phyloP scores from a whole-genome alignment of 2,888 invertebrate genomes.

The Drosophila recens region DNA sequence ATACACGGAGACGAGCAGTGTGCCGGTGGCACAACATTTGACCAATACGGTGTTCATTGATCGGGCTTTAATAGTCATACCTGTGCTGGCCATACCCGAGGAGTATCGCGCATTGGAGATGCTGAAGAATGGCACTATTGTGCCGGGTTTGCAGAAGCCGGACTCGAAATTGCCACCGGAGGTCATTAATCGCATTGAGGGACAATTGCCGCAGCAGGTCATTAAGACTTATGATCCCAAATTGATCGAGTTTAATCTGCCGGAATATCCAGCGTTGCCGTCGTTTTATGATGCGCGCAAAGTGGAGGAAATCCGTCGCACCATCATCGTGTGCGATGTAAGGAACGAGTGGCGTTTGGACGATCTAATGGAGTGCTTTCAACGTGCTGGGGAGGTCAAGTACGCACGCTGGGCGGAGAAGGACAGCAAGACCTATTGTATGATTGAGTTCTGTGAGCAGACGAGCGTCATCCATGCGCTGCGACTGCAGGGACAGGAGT shows the following conservation, averaged over 20 bases:
- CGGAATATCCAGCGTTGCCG: conserved; percentile 96
- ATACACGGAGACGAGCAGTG: conserved; percentile 94
- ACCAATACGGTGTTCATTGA: conserved; percentile 99
- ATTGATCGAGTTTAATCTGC: conserved; percentile 91
- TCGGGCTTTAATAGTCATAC: conserved; percentile 97
- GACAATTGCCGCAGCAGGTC: conserved; percentile 92
- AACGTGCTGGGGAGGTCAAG: conserved; percentile 96
- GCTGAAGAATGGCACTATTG: conserved; percentile 94
- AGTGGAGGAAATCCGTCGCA: conserved; percentile 98
- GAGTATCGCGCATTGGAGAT: conserved; percentile 97
- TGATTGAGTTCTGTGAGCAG: conserved; percentile 98
- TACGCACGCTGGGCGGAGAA: conserved; percentile 96
- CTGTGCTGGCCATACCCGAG: conserved; percentile 96
- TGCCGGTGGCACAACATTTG: conserved; percentile 98
- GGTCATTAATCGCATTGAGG: conserved; percentile 94
- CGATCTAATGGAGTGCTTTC: conserved; percentile 95
- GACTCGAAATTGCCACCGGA: conserved; percentile 96
- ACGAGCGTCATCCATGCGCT: conserved; percentile 94
- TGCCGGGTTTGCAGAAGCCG: conserved; percentile 93
- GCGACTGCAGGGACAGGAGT: conserved; percentile 91
- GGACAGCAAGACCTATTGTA: conserved; percentile 91
- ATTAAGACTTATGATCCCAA: conserved; percentile 96
- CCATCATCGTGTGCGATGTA: conserved; percentile 94
- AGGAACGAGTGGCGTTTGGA: conserved; percentile 90
- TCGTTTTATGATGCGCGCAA: conserved; percentile 94